A percentile compares a stretch with the other conserved stretches of the same genome.
Evolutionary conservation across 1,140 invertebrate species (phyloP).

Genomic region (Drosophila bocqueti): DNA sequence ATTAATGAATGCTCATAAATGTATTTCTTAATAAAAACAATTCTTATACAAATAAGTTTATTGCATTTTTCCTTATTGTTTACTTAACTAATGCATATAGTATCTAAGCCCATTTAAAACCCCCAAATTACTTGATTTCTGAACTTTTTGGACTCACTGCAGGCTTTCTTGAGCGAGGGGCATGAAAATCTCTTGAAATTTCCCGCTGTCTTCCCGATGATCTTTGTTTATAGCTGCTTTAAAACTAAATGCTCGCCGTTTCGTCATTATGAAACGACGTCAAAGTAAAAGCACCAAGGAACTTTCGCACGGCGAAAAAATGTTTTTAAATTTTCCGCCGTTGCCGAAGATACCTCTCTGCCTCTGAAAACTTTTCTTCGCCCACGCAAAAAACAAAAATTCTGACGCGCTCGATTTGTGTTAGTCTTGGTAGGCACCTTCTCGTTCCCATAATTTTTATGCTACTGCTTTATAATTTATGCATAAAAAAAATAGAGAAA

Average conservation of each 20-base stretch:
- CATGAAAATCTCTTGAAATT: constrained; percentile 44
- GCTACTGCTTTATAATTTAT: constrained; percentile 75
- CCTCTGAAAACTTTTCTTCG: constrained; percentile 32
- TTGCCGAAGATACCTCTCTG: constrained; percentile 13
- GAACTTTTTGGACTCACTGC: not conserved
- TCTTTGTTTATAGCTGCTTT: constrained; percentile 72
- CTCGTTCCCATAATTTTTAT: constrained; percentile 54
- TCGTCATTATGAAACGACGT: constrained; percentile 80
- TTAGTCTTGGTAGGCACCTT: constrained; percentile 27
- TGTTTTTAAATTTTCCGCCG: constrained; percentile 71
- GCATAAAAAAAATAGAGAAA: constrained; percentile 41
- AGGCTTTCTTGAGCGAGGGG: not conserved
- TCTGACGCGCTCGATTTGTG: constrained; percentile 71
- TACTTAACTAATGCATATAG: not conserved
- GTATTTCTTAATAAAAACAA: not conserved
- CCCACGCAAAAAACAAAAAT: constrained; percentile 44
- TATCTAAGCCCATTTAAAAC: not conserved
- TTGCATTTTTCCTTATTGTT: not conserved
- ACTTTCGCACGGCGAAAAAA: constrained; percentile 74
- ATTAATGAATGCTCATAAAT: not conserved
- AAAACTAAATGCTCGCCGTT: constrained; percentile 66
- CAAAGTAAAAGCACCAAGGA: constrained; percentile 61
- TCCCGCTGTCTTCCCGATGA: constrained; percentile 25
- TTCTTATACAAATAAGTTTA: not conserved
- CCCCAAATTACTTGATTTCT: not conserved